These are phyloP conservation scores for Drosophila meridiana DNA, from an alignment of 2,888 invertebrate genomes.

Conservation along the genomic window DNA sequence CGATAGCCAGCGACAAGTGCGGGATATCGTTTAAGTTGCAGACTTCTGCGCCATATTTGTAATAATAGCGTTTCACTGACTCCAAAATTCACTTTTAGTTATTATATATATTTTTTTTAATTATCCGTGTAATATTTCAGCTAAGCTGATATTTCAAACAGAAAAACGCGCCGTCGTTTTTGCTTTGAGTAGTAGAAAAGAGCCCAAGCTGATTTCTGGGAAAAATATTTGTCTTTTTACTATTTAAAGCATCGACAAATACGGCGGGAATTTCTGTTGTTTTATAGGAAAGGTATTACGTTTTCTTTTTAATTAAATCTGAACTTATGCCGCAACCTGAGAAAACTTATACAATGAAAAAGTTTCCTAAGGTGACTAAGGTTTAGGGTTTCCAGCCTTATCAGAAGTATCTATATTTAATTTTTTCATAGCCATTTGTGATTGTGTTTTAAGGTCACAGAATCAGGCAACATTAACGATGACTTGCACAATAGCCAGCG, in stretches of 20 bases:
- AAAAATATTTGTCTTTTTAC: conserved; percentile 19
- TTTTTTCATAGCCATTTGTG: not conserved
- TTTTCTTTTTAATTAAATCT: not conserved
- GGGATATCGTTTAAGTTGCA: conserved; percentile 46
- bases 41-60: conserved; percentile 27
- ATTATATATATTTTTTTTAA: not conserved
- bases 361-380: no score
- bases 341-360: no score
- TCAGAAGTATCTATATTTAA: not conserved
- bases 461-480: conserved; percentile 48
- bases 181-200: conserved; percentile 29
- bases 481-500: conserved; percentile 52
- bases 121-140: not conserved
- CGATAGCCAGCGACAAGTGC: conserved; percentile 50
- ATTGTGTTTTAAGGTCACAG: conserved; percentile 16
- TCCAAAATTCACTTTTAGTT: not conserved
- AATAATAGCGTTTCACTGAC: not conserved
- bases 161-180: conserved; percentile 15
- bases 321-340: no score
- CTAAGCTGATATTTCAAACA: not conserved
- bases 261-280: not conserved
- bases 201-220: conserved; percentile 26
- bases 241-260: conserved; percentile 25
- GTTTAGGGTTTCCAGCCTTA: not conserved
- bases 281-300: no score